Evolutionary conservation across 1,140 invertebrate genomes (phyloP).

Genomic region (Leptonema lineaticorne): DNA sequence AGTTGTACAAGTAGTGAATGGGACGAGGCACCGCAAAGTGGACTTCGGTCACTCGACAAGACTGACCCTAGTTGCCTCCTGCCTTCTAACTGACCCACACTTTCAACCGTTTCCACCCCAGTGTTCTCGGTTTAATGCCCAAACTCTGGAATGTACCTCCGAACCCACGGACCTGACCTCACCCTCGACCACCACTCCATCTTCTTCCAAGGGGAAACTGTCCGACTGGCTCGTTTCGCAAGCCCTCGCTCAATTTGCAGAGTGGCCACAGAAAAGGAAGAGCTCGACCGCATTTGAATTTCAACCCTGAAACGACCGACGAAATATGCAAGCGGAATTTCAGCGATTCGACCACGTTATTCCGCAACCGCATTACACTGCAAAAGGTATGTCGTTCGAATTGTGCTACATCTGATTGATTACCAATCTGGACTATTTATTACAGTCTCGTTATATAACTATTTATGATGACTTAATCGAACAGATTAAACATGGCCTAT

Average conservation of each 20-base stretch:
- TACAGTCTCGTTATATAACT: too few species aligned
- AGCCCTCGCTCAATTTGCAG: conserved; percentile 14
- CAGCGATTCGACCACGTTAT: too few species aligned
- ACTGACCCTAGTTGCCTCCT: background rate
- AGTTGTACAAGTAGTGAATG: background rate
- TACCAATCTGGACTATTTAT: too few species aligned
- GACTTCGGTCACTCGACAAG: conserved; percentile 1
- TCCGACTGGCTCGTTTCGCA: conserved; percentile 16
- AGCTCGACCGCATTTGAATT: background rate
- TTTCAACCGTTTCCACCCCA: background rate
- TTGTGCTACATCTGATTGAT: too few species aligned
- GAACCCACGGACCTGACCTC: background rate
- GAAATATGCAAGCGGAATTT: too few species aligned
- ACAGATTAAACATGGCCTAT: too few species aligned
- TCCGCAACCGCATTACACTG: too few species aligned
- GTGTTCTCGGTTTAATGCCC: background rate
- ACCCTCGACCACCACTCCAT: conserved; percentile 1
- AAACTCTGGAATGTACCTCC: background rate
- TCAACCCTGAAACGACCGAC: background rate
- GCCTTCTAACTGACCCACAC: background rate
- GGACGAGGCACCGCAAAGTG: background rate
- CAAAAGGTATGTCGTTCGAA: too few species aligned
- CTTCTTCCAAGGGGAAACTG: conserved; percentile 19
- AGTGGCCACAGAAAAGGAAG: conserved; percentile 3
- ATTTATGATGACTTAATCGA: too few species aligned